These are phyloP conservation scores for Sapajus apella DNA, from an alignment of 2,113 vertebrate species.

Conservation along the genomic window DNA sequence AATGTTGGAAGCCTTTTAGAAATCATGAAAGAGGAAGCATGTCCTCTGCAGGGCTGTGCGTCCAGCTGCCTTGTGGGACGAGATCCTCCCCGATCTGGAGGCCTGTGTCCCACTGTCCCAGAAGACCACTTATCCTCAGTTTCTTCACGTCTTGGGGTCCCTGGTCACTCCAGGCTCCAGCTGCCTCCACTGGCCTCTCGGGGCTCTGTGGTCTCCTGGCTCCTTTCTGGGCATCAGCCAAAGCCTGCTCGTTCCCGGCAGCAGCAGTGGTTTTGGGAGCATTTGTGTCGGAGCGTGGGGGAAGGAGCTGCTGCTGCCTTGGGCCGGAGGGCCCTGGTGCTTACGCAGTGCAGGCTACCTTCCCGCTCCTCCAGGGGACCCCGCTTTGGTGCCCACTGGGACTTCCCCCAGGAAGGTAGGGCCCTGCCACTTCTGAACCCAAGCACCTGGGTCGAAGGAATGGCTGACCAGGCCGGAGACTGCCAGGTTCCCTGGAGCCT, in stretches of 20 bases:
- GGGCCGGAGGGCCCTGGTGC: too few relatives aligned
- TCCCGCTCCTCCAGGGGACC: background rate
- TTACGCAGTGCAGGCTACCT: background rate
- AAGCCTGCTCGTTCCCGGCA: rapidly evolving
- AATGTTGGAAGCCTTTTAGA: background rate
- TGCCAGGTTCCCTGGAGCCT: background rate
- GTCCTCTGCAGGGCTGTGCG: background rate
- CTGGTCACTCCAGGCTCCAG: background rate
- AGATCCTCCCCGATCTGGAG: too few relatives aligned
- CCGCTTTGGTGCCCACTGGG: background rate
- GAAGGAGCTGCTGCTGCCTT: background rate
- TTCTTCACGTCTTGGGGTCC: background rate
- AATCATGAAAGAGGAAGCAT: background rate
- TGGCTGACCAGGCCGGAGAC: background rate
- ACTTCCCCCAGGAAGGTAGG: too few relatives aligned
- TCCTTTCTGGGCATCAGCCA: too few relatives aligned
- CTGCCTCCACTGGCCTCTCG: background rate
- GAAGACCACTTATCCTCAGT: background rate
- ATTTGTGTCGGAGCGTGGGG: rapidly evolving
- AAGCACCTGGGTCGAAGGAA: background rate
- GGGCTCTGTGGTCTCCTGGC: background rate
- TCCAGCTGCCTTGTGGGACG: background rate
- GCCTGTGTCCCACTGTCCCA: background rate
- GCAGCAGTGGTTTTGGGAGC: background rate
- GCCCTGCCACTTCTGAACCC: background rate